Base-by-base conservation (phyloP, 2,888 invertebrate species). In the Pantelozetes paolii region DNA sequence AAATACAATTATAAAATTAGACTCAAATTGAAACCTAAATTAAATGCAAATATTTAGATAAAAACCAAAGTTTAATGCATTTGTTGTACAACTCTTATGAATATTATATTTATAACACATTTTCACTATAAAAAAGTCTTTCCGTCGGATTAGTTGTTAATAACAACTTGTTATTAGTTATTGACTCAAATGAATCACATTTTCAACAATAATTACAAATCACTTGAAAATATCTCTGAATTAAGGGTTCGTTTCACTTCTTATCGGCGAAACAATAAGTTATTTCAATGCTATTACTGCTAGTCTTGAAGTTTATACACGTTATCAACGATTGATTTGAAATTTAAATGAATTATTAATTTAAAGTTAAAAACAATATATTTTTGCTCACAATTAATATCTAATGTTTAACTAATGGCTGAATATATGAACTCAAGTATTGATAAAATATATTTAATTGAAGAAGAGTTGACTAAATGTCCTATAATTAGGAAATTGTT, bases 391-490 rank as follows among this genome's bases (percentile, higher is more conserved):
- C 23, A 54, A 54, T 26, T 54, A 54, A 26, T 54, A 23, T 54
- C 6, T 54, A n/a, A n/a, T n/a, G n/a, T n/a, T n/a, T 8, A 62
- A 62, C 6, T 32, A 62, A 62, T 62, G 62, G 62, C 62, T 8
- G 11, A 9, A 18, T 32, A 30, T 62, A 18, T 28, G 30, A 62
- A 28, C 9, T 5, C 8, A 1, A 62, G 26, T 62, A 18, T 32
- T 62, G n/a, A 13, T n/a, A 32, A 62, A 18, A 5, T 26, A 9
- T 32, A 32, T 32, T 5, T 62, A 15, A 32, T 62, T 26, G 18
- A n/a, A 8, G 62, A 62, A 62, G 5, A 62, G 5, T n/a, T 28
- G 18, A 18, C 6, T 18, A 5, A 30, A 13, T 32, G 30, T 28
- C 32, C 62, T 9, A 30, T 30, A 30, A 6, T n/a, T 11, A 62